A percentile compares a stretch with the other conserved stretches of the same genome.
Evolutionary conservation across 2,113 vertebrate species (phyloP).

Genomic region (Erythrocebus patas): DNA sequence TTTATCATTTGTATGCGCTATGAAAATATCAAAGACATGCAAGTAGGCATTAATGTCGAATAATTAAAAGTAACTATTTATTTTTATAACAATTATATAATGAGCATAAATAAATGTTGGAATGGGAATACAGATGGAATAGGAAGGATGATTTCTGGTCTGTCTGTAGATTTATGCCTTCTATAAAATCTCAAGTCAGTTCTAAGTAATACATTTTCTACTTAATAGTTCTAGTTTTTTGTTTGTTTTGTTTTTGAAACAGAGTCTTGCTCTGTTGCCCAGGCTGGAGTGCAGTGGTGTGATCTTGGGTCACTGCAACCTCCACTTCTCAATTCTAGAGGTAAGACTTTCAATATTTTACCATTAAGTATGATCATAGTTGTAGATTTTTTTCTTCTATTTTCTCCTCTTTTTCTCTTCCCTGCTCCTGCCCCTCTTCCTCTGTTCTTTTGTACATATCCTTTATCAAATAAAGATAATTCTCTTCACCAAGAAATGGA

Average conservation of each 20-base stretch:
- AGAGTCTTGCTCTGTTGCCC: too few species aligned
- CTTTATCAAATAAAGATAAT: background rate
- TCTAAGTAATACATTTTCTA: background rate
- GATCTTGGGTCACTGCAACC: too few species aligned
- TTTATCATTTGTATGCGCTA: background rate
- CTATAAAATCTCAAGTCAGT: background rate
- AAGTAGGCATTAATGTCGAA: background rate
- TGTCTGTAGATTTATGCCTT: background rate
- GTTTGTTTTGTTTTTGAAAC: background rate
- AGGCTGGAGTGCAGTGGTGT: too few species aligned
- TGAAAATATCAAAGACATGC: background rate
- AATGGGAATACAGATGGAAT: background rate
- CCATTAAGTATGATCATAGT: background rate
- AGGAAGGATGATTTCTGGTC: background rate
- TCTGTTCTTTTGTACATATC: background rate
- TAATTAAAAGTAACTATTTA: background rate
- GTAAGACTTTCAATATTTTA: background rate
- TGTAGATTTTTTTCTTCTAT: background rate
- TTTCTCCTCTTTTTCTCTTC: background rate
- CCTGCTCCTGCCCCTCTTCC: too few species aligned
- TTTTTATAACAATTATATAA: background rate
- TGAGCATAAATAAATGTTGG: background rate
- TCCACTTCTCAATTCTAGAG: background rate
- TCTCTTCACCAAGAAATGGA: background rate
- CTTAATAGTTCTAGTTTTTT: background rate